Conservation (phyloP, 2,113 vertebrate genomes). For the Amphiprion percula region DNA sequence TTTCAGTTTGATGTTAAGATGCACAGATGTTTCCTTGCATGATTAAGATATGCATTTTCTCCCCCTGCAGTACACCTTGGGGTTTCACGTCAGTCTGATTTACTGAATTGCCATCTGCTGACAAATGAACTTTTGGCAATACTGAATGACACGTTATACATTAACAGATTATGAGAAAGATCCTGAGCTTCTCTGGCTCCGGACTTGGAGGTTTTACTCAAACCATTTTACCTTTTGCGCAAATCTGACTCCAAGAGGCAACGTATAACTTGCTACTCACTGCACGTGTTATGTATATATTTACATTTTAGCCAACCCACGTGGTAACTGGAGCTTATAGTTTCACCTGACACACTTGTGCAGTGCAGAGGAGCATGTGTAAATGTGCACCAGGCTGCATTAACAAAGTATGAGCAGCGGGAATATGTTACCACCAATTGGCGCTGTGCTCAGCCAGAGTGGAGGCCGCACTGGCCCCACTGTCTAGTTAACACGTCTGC, state of each 20-base stretch:
- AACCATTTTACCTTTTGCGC: background rate
- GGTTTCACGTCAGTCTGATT: background rate
- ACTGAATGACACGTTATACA: background rate
- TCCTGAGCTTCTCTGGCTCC: background rate
- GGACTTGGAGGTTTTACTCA: background rate
- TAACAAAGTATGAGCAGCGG: conserved; percentile 40
- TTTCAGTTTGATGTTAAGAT: background rate
- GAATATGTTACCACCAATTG: conserved; percentile 52
- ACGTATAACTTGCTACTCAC: background rate
- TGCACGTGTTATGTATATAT: background rate
- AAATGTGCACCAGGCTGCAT: conserved; percentile 46
- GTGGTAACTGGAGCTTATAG: background rate
- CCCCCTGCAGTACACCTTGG: background rate
- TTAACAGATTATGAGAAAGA: background rate
- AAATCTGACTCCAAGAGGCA: conserved; percentile 11
- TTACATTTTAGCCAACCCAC: background rate
- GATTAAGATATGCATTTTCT: background rate
- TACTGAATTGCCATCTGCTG: conserved; percentile 25
- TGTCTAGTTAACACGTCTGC: conserved; percentile 64
- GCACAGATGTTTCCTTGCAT: conserved; percentile 37
- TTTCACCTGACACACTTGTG: conserved; percentile 40
- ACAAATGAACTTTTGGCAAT: conserved; percentile 25
- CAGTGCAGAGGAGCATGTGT: background rate
- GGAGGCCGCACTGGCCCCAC: conserved; percentile 5
- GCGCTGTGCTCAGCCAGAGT: conserved; percentile 15